These are phyloP conservation scores for Nowickia ferox DNA, from an alignment of 2,888 invertebrate species.

Conservation along the genomic window DNA sequence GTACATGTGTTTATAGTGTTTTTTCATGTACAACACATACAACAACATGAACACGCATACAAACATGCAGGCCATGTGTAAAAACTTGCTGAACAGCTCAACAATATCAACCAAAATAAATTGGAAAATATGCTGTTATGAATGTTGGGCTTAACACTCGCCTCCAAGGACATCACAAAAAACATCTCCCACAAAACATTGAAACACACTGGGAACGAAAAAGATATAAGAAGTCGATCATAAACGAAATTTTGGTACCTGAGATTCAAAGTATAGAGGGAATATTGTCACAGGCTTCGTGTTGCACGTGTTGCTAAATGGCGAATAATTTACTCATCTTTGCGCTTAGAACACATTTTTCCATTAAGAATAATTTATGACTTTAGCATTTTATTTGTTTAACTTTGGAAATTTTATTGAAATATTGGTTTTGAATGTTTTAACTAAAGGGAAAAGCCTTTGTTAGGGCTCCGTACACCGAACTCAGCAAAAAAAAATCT, in stretches of 20 bases:
- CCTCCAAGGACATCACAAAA: slow-evolving; percentile 20
- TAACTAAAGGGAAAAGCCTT: no score
- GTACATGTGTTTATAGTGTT: slow-evolving; percentile 27
- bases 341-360: slow-evolving; percentile 1
- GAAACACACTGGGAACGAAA: slow-evolving; percentile 18
- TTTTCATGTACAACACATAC: slow-evolving; percentile 19
- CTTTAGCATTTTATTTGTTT: background rate
- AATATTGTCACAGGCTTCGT: background rate
- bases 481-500: no score
- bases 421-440: background rate
- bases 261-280: background rate
- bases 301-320: background rate
- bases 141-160: slow-evolving; percentile 50
- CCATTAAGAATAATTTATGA: slow-evolving; percentile 16
- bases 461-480: no score
- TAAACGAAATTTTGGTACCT: slow-evolving; percentile 26
- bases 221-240: background rate
- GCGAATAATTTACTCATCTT: background rate
- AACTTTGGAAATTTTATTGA: slow-evolving; percentile 7
- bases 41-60: background rate
- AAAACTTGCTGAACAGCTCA: slow-evolving; percentile 17
- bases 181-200: slow-evolving; percentile 2
- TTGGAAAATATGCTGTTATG: slow-evolving; percentile 67
- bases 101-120: slow-evolving; percentile 53
- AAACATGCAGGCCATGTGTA: background rate